These are phyloP conservation scores for Catharus fuscescens DNA, from an alignment of 2,113 vertebrate genomes.

Conservation along the genomic window DNA sequence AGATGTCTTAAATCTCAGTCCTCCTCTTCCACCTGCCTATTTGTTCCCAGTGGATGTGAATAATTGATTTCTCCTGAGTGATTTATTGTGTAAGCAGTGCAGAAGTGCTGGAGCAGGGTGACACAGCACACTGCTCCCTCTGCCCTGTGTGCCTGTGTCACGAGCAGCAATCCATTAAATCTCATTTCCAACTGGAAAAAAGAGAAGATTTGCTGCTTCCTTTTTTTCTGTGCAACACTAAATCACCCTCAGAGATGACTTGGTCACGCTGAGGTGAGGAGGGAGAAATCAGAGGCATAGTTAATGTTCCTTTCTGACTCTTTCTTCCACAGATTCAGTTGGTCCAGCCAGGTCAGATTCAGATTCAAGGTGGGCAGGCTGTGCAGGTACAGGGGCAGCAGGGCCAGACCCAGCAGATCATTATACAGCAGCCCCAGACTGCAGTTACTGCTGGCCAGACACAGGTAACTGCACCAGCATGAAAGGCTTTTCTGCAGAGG, in stretches of 20 bases:
- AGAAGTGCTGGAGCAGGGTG: background rate
- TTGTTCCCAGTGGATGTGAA: background rate
- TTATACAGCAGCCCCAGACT: conserved; percentile 98
- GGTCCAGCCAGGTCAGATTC: conserved; percentile 96
- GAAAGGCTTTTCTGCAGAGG: conserved; percentile 65
- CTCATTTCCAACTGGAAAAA: conserved; percentile 1
- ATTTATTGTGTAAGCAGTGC: background rate
- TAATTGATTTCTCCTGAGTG: background rate
- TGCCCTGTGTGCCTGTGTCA: background rate
- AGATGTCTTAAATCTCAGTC: background rate
- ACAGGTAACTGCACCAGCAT: conserved; percentile 83
- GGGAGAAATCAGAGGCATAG: background rate
- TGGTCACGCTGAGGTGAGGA: conserved; percentile 11
- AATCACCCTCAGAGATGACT: conserved; percentile 28
- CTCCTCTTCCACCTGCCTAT: background rate
- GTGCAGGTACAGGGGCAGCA: conserved; percentile 96
- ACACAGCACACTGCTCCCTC: background rate
- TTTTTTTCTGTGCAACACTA: conserved; percentile 1
- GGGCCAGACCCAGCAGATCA: conserved; percentile 96
- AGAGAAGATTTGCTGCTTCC: background rate
- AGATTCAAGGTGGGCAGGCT: conserved; percentile 95
- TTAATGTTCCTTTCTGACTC: conserved; percentile 53
- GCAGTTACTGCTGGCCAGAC: conserved; percentile 96
- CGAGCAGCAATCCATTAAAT: background rate
- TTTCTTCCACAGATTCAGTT: conserved; percentile 85